phyloP scores from a whole-genome alignment of 2,797 vertebrate species.

The Enteromius viviparus region DNA sequence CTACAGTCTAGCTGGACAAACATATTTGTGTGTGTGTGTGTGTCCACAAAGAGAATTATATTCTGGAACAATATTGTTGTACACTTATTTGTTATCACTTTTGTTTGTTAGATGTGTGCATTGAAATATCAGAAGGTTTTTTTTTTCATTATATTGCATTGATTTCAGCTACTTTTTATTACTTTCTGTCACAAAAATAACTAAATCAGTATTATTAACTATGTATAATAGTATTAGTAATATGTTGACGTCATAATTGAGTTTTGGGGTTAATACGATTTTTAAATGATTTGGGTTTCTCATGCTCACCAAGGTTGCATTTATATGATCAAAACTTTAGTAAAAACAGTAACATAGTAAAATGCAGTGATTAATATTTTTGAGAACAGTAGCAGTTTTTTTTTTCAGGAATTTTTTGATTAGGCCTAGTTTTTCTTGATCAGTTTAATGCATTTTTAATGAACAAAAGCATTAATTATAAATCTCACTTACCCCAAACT shows the following conservation, averaged over 20 bases:
- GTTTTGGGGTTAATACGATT: neutral
- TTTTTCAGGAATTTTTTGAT: neutral
- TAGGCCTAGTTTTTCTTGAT: neutral
- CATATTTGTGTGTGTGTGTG: neutral
- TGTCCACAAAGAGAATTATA: slow-evolving; percentile 35
- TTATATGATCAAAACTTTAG: neutral
- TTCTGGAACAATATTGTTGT: neutral
- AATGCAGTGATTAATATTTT: neutral
- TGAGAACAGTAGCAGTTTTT: neutral
- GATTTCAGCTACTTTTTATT: neutral
- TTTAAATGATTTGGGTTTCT: neutral
- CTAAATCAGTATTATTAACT: neutral
- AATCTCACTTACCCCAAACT: neutral
- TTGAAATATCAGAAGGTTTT: neutral
- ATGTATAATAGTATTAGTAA: neutral
- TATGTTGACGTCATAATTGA: neutral
- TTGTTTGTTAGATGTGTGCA: neutral
- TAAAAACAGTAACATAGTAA: neutral
- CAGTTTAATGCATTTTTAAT: neutral
- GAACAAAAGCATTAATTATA: neutral
- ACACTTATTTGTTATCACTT: neutral
- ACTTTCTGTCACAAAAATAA: neutral
- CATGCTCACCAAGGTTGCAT: slow-evolving; percentile 3
- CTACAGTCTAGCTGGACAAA: slow-evolving; percentile 55
- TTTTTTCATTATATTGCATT: too few relatives aligned